Evolutionary conservation across 2,888 invertebrate species (phyloP).

Genomic region (Emesis furor): DNA sequence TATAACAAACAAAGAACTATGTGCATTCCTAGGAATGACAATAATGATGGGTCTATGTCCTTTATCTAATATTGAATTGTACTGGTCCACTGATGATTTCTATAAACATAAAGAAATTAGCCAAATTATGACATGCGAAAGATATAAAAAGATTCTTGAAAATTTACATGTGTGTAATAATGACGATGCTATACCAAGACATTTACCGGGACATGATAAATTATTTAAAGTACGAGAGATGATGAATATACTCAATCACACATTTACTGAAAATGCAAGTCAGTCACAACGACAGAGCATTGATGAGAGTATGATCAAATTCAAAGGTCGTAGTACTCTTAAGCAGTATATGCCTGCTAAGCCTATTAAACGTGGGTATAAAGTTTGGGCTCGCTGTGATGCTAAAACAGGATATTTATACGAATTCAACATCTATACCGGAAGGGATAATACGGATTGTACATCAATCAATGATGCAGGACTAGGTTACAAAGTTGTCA

Average conservation of each 20-base stretch:
- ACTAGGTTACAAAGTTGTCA: slow-evolving; percentile 21
- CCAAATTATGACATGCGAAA: slow-evolving; percentile 15
- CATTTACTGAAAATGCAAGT: slow-evolving; percentile 15
- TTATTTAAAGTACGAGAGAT: slow-evolving; percentile 12
- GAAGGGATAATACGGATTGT: not conserved
- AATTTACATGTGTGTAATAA: slow-evolving; percentile 21
- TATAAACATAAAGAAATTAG: slow-evolving; percentile 22
- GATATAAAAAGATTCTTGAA: slow-evolving; percentile 20
- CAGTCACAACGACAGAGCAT: slow-evolving; percentile 23
- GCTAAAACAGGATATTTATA: slow-evolving; percentile 16
- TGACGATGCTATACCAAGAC: not conserved
- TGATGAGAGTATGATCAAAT: slow-evolving; percentile 26
- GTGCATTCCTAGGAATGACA: slow-evolving; percentile 24
- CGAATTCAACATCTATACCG: slow-evolving; percentile 16
- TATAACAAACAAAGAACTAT: slow-evolving; percentile 26
- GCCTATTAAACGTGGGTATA: slow-evolving; percentile 21
- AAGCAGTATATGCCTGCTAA: slow-evolving; percentile 21
- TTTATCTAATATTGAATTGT: slow-evolving; percentile 20
- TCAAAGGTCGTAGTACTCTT: not conserved
- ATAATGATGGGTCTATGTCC: slow-evolving; percentile 12
- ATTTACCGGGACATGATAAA: slow-evolving; percentile 16
- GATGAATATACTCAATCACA: slow-evolving; percentile 20
- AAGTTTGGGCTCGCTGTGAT: slow-evolving; percentile 27
- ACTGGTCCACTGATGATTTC: slow-evolving; percentile 27
- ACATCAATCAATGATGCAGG: slow-evolving; percentile 4